phyloP scores from a whole-genome alignment of 2,797 vertebrate genomes.

The Lepilemur septentrionalis region DNA sequence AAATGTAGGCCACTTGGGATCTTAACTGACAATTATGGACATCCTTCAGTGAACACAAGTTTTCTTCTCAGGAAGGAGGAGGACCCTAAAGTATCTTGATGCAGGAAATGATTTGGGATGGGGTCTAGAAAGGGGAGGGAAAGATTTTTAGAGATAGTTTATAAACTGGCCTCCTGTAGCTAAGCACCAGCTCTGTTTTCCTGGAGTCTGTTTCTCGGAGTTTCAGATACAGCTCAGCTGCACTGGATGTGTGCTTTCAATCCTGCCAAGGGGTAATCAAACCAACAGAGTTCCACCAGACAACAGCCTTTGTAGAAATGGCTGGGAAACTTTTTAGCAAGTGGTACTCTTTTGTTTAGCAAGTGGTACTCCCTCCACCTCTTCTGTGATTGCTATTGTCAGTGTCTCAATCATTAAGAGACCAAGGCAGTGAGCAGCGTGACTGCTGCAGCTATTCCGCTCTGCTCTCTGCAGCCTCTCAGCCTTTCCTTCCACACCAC shows the following conservation, averaged over 20 bases:
- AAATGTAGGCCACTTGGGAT: background rate
- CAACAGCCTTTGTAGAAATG: background rate
- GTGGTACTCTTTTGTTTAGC: background rate
- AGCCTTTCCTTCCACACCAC: background rate
- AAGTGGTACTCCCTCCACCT: background rate
- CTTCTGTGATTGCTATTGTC: background rate
- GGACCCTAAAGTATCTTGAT: background rate
- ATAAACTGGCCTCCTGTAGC: background rate
- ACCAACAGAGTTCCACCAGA: background rate
- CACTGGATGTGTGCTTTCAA: background rate
- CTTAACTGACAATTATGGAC: background rate
- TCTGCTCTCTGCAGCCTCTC: background rate
- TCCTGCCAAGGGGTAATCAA: background rate
- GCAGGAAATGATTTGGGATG: background rate
- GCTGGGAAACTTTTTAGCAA: background rate
- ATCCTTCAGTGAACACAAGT: background rate
- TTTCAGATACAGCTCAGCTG: background rate
- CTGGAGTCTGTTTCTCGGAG: background rate
- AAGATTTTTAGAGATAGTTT: background rate
- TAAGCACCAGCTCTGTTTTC: background rate
- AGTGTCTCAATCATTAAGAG: background rate
- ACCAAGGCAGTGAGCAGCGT: background rate
- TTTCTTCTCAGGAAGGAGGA: background rate
- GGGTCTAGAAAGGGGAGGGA: background rate
- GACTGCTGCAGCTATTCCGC: background rate